Evolutionary conservation across 2,888 invertebrate species (phyloP).

Genomic region (Marasmarcha lunaedactyla): DNA sequence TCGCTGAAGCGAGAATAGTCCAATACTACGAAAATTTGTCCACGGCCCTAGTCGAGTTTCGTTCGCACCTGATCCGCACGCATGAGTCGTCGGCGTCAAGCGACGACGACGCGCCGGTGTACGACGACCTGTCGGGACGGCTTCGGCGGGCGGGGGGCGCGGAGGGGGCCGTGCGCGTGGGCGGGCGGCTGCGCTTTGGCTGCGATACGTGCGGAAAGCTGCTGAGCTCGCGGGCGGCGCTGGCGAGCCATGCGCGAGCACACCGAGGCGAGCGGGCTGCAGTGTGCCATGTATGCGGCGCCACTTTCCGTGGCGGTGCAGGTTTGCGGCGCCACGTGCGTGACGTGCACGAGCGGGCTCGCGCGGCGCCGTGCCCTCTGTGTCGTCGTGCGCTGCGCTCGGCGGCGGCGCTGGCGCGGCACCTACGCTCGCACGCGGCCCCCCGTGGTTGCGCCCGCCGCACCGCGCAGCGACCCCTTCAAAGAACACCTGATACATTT

Average conservation of each 20-base stretch:
- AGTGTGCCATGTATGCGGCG: slow-evolving; percentile 76
- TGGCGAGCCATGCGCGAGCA: slow-evolving; percentile 72
- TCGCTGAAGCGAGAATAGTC: slow-evolving; percentile 22
- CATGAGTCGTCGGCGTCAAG: slow-evolving; percentile 17
- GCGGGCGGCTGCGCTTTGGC: slow-evolving; percentile 63
- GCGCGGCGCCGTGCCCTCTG: slow-evolving; percentile 66
- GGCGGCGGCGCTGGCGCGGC: slow-evolving; percentile 68
- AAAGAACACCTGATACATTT: slow-evolving; percentile 44
- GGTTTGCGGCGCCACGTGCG: slow-evolving; percentile 72
- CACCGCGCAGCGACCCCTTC: slow-evolving; percentile 76
- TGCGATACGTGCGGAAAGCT: slow-evolving; percentile 71
- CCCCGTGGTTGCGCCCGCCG: slow-evolving; percentile 75
- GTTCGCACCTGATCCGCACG: slow-evolving; percentile 32
- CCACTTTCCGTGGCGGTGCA: slow-evolving; percentile 74
- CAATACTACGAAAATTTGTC: slow-evolving; percentile 33
- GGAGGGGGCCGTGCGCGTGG: not conserved
- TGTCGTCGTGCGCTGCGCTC: slow-evolving; percentile 72
- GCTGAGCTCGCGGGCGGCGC: slow-evolving; percentile 72
- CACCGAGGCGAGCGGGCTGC: slow-evolving; percentile 76
- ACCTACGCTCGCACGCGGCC: slow-evolving; percentile 71
- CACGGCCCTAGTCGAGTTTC: slow-evolving; percentile 36
- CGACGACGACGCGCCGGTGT: not conserved
- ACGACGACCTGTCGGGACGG: slow-evolving; percentile 47
- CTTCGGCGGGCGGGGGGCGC: slow-evolving; percentile 34
- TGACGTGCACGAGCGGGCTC: slow-evolving; percentile 73